Base-by-base conservation (phyloP, 1,140 invertebrate species). In the Tetramorium simillimum region DNA sequence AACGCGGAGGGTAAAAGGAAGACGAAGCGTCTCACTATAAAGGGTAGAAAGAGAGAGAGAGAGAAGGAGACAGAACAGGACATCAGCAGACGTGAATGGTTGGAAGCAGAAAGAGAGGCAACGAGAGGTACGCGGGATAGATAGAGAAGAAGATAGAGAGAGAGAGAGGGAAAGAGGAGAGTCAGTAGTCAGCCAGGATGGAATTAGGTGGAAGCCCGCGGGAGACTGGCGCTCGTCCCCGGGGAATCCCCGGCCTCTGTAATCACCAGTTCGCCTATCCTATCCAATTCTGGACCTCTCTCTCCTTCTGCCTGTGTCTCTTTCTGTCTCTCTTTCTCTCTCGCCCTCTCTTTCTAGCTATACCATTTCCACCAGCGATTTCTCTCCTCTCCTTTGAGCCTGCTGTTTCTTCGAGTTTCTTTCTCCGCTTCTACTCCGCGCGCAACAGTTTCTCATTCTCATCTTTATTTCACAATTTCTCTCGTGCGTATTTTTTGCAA, bases 261-360 rank as follows among this genome's bases (percentile, higher is more conserved):
- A 94, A 94, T 94, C 93, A 94, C 94, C 93, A 93, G 92, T 92
- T 94, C 93, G 92, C 90, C 93, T 94, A 94, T 94, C 92, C 93
- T 92, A 93, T 94, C 93, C 92, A 93, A 94, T 94, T 93, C 93
- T 92, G 91, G 91, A 89, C 91, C 90, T 84, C 87, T 88, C 87
- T 88, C 33, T 33, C 33, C 33, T 33, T 33, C 33, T 33, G 33
- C 33, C 33, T 33, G 33, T 33, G 33, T 33, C 33, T 33, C 33
- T 33, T 33, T 33, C 33, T 33, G 33, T 33, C 33, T 40, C 14
- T 40, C 14, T 37, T 10, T 43, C 10, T n/a, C 16, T 43, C 18
- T 43, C 7, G 21, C n/a, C 16, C 16, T 46, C 51, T 80, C 9
- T 46, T 10, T 84, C 28, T 58, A 28, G 46, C 9, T 75, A 21